phyloP scores from a whole-genome alignment of 2,113 vertebrate species.

The Macheiramphus alcinus region DNA sequence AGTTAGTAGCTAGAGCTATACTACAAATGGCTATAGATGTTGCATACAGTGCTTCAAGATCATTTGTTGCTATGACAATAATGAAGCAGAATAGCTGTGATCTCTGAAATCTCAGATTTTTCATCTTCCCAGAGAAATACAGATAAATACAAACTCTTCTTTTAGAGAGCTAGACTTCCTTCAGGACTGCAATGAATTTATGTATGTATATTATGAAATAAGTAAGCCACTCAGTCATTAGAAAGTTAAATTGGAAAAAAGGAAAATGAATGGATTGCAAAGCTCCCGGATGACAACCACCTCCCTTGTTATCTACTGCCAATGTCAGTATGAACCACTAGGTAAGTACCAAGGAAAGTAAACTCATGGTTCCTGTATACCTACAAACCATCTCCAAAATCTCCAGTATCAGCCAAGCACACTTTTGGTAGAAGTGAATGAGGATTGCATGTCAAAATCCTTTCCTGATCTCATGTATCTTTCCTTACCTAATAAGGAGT shows the following conservation, averaged over 20 bases:
- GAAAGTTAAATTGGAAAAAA: neutral
- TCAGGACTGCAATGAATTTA: neutral
- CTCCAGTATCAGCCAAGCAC: neutral
- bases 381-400: neutral
- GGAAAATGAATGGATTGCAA: neutral
- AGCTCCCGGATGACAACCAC: neutral
- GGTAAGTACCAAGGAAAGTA: neutral
- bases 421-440: neutral
- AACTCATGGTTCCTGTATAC: neutral
- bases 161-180: neutral
- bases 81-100: slow-evolving; percentile 4
- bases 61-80: slow-evolving; percentile 62
- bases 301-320: neutral
- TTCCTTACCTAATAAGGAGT: neutral
- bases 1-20: slow-evolving; percentile 19
- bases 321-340: neutral
- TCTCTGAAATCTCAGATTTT: slow-evolving; percentile 4
- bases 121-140: neutral
- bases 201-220: neutral
- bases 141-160: neutral
- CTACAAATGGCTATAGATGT: slow-evolving; percentile 31
- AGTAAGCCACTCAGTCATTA: neutral
- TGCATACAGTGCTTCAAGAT: slow-evolving; percentile 22
- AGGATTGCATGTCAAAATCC: neutral
- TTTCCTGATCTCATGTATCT: neutral